Base-by-base conservation (phyloP, 2,888 invertebrate genomes). In the Drosophila dives region DNA sequence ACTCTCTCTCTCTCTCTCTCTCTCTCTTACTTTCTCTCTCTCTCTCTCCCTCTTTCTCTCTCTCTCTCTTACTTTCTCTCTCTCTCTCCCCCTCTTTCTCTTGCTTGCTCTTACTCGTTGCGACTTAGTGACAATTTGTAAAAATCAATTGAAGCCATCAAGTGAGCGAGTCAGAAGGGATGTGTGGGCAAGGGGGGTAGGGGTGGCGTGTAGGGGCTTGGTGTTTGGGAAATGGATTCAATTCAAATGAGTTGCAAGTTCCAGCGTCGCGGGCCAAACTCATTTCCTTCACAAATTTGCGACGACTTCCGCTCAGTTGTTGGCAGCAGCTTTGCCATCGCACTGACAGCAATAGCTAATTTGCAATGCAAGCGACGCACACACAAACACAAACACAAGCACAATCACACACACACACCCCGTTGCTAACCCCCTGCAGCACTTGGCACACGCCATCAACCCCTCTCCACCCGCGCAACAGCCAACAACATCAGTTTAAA, bases 221-320 rank as follows among this genome's bases (percentile, higher is more conserved):
- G 5, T 49, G n/a, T 12, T 12, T 6, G 54, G 54, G 38, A 45
- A 45, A 5, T 62, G 38, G 33, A 48, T 42, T 50, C 58, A 64
- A 60, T 51, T 62, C 54, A 58, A 53, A 65, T 62, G 40, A 54
- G 50, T 26, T 64, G 60, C 63, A 60, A 75, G 65, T 50, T 61
- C 23, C 58, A 70, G 63, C 78, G 60, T 48, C 75, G 71, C 75
- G 71, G 51, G 67, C 68, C 81, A 80, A 83, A 81, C 77, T 77
- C 83, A 83, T 83, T 83, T 83, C 83, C 83, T 83, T 77, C 75
- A 84, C 83, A 86, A 86, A 83, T 84, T 86, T 77, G 82, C 85
- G 67, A 65, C 72, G 75, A 83, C 87, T 83, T 83, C 83, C 83
- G 87, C 67, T 83, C 77, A 58, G 71, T 40, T 83, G 75, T 55